Evolutionary conservation across 2,888 invertebrate species (phyloP).

Genomic region (Pristionchus mayeri): DNA sequence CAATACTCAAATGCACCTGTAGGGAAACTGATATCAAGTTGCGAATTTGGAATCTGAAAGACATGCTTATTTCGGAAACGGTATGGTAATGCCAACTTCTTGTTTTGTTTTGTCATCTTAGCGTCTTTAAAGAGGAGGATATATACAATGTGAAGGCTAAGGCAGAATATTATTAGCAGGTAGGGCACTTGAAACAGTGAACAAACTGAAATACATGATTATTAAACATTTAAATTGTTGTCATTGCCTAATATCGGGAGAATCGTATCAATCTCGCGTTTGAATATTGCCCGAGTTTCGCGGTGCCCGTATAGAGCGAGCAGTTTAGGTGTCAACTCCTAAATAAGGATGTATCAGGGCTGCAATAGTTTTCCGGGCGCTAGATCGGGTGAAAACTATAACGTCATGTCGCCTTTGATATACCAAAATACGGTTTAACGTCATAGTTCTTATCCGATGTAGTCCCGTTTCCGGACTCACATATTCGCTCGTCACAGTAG

Average conservation of each 20-base stretch:
- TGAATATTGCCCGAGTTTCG: not conserved
- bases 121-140: not conserved
- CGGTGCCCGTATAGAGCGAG: not conserved
- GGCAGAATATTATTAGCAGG: not conserved
- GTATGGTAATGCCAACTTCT: not conserved
- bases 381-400: no score
- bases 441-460: no score
- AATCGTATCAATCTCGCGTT: not conserved
- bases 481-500: not conserved
- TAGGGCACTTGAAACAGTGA: constrained; percentile 15
- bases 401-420: no score
- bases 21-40: not conserved
- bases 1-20: not conserved
- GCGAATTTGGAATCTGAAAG: not conserved
- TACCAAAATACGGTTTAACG: no score
- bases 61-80: not conserved
- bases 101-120: not conserved
- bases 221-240: no score
- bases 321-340: not conserved
- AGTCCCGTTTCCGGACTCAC: no score
- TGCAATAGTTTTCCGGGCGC: no score
- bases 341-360: no score
- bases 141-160: not conserved
- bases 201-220: not conserved
- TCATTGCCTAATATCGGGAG: not conserved